These are phyloP conservation scores for Brienomyrus brachyistius DNA, from an alignment of 2,113 vertebrate species.

Conservation along the genomic window DNA sequence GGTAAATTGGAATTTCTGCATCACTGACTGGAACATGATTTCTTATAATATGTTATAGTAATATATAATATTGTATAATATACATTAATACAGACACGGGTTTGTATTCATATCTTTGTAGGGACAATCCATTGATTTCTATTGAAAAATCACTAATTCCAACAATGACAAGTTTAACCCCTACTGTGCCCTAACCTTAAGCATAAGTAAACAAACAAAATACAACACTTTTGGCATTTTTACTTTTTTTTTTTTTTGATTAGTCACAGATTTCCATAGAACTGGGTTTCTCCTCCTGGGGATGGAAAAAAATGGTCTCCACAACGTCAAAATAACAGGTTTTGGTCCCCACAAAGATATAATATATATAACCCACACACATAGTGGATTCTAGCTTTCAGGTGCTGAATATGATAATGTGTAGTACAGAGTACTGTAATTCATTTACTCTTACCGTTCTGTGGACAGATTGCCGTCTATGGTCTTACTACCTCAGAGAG, in stretches of 20 bases:
- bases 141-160: too few species aligned
- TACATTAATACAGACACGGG: neutral
- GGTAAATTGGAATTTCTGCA: neutral
- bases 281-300: too few species aligned
- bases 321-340: neutral
- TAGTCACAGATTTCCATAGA: too few species aligned
- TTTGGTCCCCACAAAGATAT: neutral
- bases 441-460: neutral
- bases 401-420: neutral
- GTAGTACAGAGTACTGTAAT: neutral
- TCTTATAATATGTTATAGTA: too few species aligned
- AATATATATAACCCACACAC: neutral
- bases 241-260: too few species aligned
- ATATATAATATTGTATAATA: neutral
- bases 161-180: too few species aligned
- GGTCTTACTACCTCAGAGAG: slow-evolving; percentile 86
- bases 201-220: too few species aligned
- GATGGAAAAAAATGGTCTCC: too few species aligned
- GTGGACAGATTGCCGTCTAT: slow-evolving; percentile 72
- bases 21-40: neutral
- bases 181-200: too few species aligned
- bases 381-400: neutral
- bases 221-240: too few species aligned
- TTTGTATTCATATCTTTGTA: neutral
- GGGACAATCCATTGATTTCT: neutral